Evolutionary conservation across 2,888 invertebrate species (phyloP), one percentile per base, ranked within the genome.

Genomic region (Eristalis pertinax): DNA sequence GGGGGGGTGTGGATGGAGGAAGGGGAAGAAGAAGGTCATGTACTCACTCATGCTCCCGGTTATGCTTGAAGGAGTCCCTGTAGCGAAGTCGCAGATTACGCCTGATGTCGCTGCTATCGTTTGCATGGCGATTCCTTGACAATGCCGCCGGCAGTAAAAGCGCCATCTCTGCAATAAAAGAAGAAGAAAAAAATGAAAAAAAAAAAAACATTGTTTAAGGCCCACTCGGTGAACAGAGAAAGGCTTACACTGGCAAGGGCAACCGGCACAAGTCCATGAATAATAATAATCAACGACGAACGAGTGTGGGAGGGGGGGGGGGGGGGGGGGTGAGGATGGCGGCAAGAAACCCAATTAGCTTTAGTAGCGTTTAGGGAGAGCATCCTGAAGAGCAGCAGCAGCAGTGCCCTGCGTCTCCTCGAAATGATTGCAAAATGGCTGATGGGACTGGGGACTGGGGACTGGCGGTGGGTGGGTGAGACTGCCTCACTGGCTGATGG

Each of bases 91-190:
- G 95, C 88, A 97, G 94, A 93, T 97, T 97, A 91, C 96, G 95
- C 89, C 97, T 94, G 90, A 97, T 97, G 92, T 97, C 97, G 90
- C 95, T 96, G 74, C 96, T 96, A 82, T 96, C 96, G 92, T 97
- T 97, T 75, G 95, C 95, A 90, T 96, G 96, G 73, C 96, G 95
- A 91, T 95, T 96, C 89, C 95, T 95, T 13, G 97, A 96, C 89
- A 97, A 93, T 4, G 95, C 95, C 0, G 97, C 97, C 0, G 98
- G 97, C 79, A 98, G 94, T 68, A 98, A 94, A 93, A 97, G 95
- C 0, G 97, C 97, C 88, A 96, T 96, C 94, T 97, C 97, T 95
- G 94, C n/a, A 94, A 94, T 90, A 90, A 89, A 91, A 84, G 78
- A 29, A 80, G 76, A 68, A 74, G 67, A 67, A 32, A 5, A 32